phyloP scores from a whole-genome alignment of 2,888 invertebrate genomes.

The Phania funesta region DNA sequence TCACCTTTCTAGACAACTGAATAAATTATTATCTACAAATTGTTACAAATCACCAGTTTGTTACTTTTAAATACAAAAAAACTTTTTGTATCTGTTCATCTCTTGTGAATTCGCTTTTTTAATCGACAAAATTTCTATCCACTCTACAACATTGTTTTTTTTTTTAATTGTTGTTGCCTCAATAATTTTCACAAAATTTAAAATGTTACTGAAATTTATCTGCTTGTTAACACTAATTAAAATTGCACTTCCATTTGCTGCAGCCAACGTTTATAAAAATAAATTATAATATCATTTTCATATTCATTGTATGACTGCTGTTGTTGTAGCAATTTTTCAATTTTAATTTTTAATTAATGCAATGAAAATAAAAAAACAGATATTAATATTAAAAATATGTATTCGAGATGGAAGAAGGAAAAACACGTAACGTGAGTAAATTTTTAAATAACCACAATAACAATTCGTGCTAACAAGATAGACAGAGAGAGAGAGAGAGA shows the following conservation, averaged over 20 bases:
- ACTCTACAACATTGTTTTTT: not conserved
- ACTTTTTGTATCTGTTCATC: too few species aligned
- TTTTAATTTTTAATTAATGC: conserved; percentile 41
- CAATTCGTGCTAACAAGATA: conserved; percentile 23
- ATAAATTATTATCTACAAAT: too few species aligned
- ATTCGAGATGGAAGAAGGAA: conserved; percentile 18
- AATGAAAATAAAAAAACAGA: conserved; percentile 40
- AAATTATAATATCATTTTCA: conserved; percentile 35
- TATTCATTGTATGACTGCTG: conserved; percentile 4
- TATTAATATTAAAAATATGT: conserved; percentile 5
- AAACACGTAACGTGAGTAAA: conserved; percentile 63
- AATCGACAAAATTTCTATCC: too few species aligned
- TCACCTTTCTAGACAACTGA: too few species aligned
- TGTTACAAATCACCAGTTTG: too few species aligned
- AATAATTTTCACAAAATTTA: conserved; percentile 7
- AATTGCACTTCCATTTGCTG: conserved; percentile 42
- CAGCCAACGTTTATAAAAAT: conserved; percentile 1
- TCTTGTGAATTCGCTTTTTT: too few species aligned
- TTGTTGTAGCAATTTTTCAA: conserved; percentile 6
- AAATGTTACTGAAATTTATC: conserved; percentile 47
- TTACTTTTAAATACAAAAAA: too few species aligned
- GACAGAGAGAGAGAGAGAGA: not conserved
- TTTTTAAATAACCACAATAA: conserved; percentile 59
- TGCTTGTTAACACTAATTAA: conserved; percentile 49
- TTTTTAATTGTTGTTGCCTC: not conserved